Base-by-base conservation (phyloP, 2,888 invertebrate species). In the Pristionchus exspectatus region DNA sequence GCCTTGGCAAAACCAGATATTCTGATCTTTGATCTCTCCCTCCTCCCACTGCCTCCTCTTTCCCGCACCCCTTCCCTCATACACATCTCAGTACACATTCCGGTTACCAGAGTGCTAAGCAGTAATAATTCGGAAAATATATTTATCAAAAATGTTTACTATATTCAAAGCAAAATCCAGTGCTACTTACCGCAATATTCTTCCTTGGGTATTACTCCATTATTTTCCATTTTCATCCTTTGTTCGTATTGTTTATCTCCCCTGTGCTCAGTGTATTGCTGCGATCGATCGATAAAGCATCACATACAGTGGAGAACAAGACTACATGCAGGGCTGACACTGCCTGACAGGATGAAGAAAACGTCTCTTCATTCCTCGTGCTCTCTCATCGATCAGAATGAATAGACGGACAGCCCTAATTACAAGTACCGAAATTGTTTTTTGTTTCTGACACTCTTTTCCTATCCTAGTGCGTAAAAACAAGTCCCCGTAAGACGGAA, bases 91-190 rank as follows among this genome's bases (percentile, higher is more conserved):
- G 81, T 16, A 4, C 81, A 7, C 38, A 81, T 0, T 81, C 81
- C 81, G 81, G 81, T 81, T 44, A 81, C 27, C 81, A 81, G 81
- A 81, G 81, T 81, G 81, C 81, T 81, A 54, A 50, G 44, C 30
- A 81, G 38, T 33, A 81, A 50, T 81, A 81, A 44, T 81, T 81
- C 27, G 1, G 0, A 12, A 50, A 0, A 7, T 44, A n/a, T 81
- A 12, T 2, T 50, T 81, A 38, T 50, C 54, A 81, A 81, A 38
- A 81, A 50, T 74, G 4, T 21, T 33, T 18, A 4, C 3, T 10
- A 30, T 14, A 81, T 81, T n/a, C 44, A 50, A 50, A 50, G 44
- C 44, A 50, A 50, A 50, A 50, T 24, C n/a, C 33, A 50, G 27
- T 74, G 38, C 74, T 81, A 81, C 38, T 77, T 77, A 77, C 24